These are phyloP conservation scores for Magallana angulata DNA, from an alignment of 1,140 invertebrate species.

Conservation along the genomic window DNA sequence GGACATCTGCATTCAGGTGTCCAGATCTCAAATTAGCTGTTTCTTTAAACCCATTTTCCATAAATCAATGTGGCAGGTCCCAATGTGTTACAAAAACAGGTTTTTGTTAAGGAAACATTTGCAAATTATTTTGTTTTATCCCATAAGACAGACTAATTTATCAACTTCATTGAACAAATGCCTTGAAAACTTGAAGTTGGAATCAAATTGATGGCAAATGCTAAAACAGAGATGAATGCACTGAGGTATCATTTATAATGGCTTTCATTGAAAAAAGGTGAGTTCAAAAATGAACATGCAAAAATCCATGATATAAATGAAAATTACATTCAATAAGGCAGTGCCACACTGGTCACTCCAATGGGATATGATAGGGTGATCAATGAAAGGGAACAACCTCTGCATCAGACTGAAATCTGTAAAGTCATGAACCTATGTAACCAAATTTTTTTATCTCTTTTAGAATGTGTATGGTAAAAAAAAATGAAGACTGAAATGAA, in stretches of 20 bases:
- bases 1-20: conserved; percentile 32
- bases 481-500: no score
- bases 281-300: no score
- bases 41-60: conserved; percentile 14
- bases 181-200: background rate
- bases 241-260: background rate
- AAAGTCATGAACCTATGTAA: no score
- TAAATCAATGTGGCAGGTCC: conserved; percentile 33
- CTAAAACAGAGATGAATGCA: background rate
- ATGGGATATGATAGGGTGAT: no score
- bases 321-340: no score
- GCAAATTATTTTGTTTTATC: conserved; percentile 33
- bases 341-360: no score
- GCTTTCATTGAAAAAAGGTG: no score
- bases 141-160: conserved; percentile 26
- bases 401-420: no score
- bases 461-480: no score
- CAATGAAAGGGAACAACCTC: no score
- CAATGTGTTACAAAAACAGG: conserved; percentile 30
- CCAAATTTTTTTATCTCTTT: no score
- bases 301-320: no score
- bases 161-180: conserved; percentile 26
- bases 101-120: conserved; percentile 23
- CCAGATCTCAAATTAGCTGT: conserved; percentile 16
- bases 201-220: conserved; percentile 3